These are phyloP conservation scores for Microctonus aethiopoides DNA, from an alignment of 2,888 invertebrate species.

Conservation along the genomic window DNA sequence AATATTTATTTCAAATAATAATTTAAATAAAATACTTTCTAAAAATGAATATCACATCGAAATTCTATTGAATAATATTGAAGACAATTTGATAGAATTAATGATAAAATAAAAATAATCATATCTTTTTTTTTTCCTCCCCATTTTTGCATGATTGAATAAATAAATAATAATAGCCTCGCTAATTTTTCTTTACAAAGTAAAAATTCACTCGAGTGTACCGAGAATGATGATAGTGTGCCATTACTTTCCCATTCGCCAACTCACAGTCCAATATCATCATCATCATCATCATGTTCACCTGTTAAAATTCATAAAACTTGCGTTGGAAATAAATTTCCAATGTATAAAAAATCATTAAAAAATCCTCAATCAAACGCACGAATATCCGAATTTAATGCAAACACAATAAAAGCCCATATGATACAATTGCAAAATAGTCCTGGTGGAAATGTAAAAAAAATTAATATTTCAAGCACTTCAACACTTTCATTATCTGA, in stretches of 20 bases:
- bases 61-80: no score
- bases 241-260: slow-evolving; percentile 49
- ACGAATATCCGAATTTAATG: slow-evolving; percentile 45
- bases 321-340: slow-evolving; percentile 47
- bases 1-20: neutral
- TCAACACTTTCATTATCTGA: slow-evolving; percentile 54
- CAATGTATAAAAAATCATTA: slow-evolving; percentile 44
- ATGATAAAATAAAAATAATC: neutral
- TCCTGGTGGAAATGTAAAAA: slow-evolving; percentile 30
- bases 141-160: slow-evolving; percentile 49
- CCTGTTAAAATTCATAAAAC: slow-evolving; percentile 39
- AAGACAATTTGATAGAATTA: neutral
- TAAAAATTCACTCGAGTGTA: slow-evolving; percentile 51
- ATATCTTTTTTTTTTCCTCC: slow-evolving; percentile 46
- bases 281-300: slow-evolving; percentile 26
- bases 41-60: no score
- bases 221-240: slow-evolving; percentile 56
- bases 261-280: slow-evolving; percentile 41
- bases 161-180: slow-evolving; percentile 52
- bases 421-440: slow-evolving; percentile 40
- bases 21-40: neutral
- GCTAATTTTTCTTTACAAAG: slow-evolving; percentile 52
- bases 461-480: slow-evolving; percentile 32
- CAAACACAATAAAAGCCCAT: slow-evolving; percentile 30
- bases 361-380: slow-evolving; percentile 39